Percentiles rank a stretch among this genome's conserved stretches.
phyloP scores from a whole-genome alignment of 2,113 vertebrate genomes.

The Anthoscopus minutus region DNA sequence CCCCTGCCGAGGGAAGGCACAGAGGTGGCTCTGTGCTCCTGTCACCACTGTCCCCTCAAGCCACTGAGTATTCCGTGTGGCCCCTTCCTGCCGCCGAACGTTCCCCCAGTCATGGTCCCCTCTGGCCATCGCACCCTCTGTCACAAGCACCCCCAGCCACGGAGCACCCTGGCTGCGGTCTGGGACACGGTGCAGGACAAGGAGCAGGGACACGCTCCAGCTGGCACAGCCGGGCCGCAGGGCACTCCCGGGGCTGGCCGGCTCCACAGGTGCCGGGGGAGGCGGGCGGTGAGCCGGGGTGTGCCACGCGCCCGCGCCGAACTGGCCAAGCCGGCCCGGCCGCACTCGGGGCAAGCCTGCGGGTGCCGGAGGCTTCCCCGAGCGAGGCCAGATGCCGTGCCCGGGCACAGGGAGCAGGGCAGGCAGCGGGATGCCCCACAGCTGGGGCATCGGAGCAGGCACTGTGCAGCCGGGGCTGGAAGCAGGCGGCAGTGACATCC shows the following conservation, averaged over 20 bases:
- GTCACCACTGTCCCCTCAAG: neutral
- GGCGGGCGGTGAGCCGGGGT: neutral
- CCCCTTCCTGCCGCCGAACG: neutral
- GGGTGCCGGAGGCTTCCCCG: rapidly evolving
- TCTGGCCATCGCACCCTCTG: neutral
- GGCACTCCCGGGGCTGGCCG: neutral
- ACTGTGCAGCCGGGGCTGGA: rapidly evolving
- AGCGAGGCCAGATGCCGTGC: rapidly evolving
- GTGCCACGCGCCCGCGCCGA: neutral
- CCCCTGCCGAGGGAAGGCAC: neutral
- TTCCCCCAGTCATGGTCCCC: neutral
- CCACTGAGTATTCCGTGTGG: neutral
- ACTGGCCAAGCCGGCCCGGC: neutral
- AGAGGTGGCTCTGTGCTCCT: neutral
- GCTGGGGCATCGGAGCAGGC: rapidly evolving
- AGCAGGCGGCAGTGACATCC: neutral
- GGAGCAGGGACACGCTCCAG: neutral
- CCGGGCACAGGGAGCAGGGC: neutral
- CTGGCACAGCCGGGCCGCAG: neutral
- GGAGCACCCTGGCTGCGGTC: neutral
- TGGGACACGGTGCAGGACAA: neutral
- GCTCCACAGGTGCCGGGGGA: neutral
- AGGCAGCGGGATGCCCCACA: rapidly evolving
- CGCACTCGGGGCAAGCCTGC: neutral
- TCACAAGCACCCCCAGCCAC: neutral